phyloP scores from a whole-genome alignment of 2,888 invertebrate species.

The Leucophenga maculata region DNA sequence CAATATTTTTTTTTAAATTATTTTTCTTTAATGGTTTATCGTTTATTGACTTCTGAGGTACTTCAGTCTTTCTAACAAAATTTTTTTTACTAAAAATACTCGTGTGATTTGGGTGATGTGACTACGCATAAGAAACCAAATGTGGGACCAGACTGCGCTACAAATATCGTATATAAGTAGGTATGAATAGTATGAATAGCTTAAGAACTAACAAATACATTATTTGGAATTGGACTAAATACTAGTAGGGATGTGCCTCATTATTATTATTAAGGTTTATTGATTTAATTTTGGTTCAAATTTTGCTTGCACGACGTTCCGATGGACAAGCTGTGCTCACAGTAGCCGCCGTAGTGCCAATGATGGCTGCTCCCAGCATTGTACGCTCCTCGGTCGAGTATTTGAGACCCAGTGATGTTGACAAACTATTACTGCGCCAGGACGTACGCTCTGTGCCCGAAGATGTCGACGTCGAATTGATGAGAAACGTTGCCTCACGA shows the following conservation, averaged over 20 bases:
- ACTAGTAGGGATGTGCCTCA: slow-evolving; percentile 22
- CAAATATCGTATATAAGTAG: too few relatives aligned
- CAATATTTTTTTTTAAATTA: not conserved
- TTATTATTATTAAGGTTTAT: too few relatives aligned
- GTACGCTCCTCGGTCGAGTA: slow-evolving; percentile 46
- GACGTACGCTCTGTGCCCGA: slow-evolving; percentile 65
- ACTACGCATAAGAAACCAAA: slow-evolving; percentile 4
- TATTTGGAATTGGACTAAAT: slow-evolving; percentile 51
- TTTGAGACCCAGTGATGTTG: slow-evolving; percentile 51
- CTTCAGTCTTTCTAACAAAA: slow-evolving; percentile 65
- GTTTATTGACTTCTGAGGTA: slow-evolving; percentile 67
- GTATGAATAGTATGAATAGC: not conserved
- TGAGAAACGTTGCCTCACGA: slow-evolving; percentile 62
- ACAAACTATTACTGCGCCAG: slow-evolving; percentile 63
- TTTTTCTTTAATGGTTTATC: slow-evolving; percentile 28
- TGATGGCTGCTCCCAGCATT: slow-evolving; percentile 59
- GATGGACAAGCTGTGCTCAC: slow-evolving; percentile 57
- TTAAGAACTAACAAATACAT: not conserved
- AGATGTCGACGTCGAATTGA: slow-evolving; percentile 65
- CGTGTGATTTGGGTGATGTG: too few relatives aligned
- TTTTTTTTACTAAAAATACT: slow-evolving; percentile 55
- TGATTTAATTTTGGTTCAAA: slow-evolving; percentile 33
- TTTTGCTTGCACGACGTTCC: slow-evolving; percentile 47
- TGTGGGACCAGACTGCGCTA: not conserved
- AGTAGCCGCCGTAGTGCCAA: slow-evolving; percentile 61